Evolutionary conservation across 2,888 invertebrate genomes (phyloP).

Genomic region (Noctua janthina): DNA sequence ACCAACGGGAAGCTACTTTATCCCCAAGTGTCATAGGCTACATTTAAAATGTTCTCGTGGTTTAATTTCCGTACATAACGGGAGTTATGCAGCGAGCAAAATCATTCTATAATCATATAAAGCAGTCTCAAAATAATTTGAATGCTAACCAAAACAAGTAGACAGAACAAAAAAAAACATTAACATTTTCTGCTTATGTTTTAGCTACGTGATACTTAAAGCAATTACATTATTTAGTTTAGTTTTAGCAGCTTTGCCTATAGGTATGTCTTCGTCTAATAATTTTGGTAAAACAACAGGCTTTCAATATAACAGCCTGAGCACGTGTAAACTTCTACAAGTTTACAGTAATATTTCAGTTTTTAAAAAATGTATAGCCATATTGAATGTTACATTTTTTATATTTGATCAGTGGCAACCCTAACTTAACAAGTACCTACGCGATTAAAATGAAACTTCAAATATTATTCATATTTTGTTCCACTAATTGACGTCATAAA

Average conservation of each 20-base stretch:
- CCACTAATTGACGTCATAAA: slow-evolving; percentile 40
- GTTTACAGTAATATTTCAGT: neutral
- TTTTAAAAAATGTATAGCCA: neutral
- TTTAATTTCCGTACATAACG: too few relatives aligned
- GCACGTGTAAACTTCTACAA: too few relatives aligned
- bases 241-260: neutral
- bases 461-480: slow-evolving; percentile 21
- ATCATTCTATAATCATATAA: too few relatives aligned
- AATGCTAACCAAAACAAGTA: neutral
- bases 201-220: neutral
- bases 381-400: neutral
- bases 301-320: neutral
- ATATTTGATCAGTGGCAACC: neutral
- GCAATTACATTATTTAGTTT: neutral
- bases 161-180: neutral
- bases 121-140: neutral
- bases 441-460: slow-evolving; percentile 4
- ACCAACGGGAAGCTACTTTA: too few relatives aligned
- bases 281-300: neutral
- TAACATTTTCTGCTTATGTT: neutral
- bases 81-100: too few relatives aligned
- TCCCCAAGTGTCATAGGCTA: too few relatives aligned
- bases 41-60: too few relatives aligned
- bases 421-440: neutral
- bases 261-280: neutral